Base-by-base conservation (phyloP, 2,888 invertebrate species). In the Hymenopus coronatus region DNA sequence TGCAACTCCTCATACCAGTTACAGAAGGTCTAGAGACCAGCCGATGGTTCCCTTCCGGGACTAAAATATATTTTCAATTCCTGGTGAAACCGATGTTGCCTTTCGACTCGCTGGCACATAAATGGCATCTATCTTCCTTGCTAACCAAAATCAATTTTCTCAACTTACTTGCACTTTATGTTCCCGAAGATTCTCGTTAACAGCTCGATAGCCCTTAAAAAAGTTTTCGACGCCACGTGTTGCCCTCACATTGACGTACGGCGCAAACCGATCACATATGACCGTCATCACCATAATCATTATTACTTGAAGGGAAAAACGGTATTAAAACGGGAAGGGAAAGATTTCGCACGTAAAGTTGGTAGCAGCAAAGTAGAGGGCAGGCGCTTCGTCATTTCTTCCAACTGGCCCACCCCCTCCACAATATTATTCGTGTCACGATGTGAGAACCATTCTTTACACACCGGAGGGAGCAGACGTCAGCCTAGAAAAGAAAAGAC, bases 371-470 rank as follows among this genome's bases (percentile, higher is more conserved):
- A 86, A 84, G 84, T 40, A 28, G 86, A 12, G 88, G 33, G 28
- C 46, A 70, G 28, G 54, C 54, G 54, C 54, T 70, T 70, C 54
- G 54, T 70, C 54, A 70, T 70, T 70, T 70, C 54, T 70, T 70
- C 20, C 20, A 70, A 70, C 54, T 25, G 25, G 54, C 54, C 54
- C 54, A 20, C 54, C 20, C 54, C 54, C 54, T 70, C 54, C 54
- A 70, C 54, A 70, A 70, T 25, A 92, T 92, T 93, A 93, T 93
- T 93, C 93, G 90, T 91, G 92, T 93, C 93, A 93, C 93, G 93
- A 92, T 92, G 91, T 92, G 92, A 91, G 92, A 93, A 93, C 93
- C 93, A 93, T 93, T 93, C 93, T 93, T 93, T 93, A 93, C 93
- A 93, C 92, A 92, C 92, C 92, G 92, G 92, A 92, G 93, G 92